Evolutionary conservation across 2,113 vertebrate species (phyloP), one percentile per base, ranked within the genome.

Genomic region (Pomatorhinus ruficollis): DNA sequence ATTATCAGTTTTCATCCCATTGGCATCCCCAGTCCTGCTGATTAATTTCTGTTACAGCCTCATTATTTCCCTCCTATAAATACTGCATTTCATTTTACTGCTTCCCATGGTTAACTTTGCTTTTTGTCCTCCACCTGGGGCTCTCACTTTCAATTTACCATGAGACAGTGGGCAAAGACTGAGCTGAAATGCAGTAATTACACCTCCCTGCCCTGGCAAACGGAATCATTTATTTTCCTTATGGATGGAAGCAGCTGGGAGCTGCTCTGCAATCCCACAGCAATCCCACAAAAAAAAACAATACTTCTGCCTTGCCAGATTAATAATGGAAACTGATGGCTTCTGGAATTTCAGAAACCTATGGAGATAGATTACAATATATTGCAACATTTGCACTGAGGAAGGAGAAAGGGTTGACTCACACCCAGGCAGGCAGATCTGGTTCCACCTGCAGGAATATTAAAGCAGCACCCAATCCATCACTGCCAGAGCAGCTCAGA

Each of bases 131-230:
- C 87, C 89, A 96, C 80, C 82, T 77, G 77, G 59, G 79, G 72
- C 92, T 93, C 92, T 94, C 81, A 44, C 75, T 95, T 94, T 37
- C 92, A 94, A 95, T 97, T 96, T 83, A 33, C 33, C 77, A 91
- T 0, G 17, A 88, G 87, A 79, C 81, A 90, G 72, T 37, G 63
- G 91, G 79, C 50, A 90, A 89, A 86, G 92, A 40, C 18, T 77
- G 87, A 93, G 87, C 70, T 92, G 72, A 95, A 93, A 84, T 49
- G 52, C 87, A 92, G 88, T 82, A 92, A 97, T 96, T 93, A 80
- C 59, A 93, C 72, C 74, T 94, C 59, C 87, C 87, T 74, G 70
- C 40, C 83, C 94, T 2, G 2, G 40, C 83, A 93, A 88, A 85
- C 1, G 0, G 50, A 85, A 91, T 85, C 15, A 93, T 94, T 97